Conservation (phyloP, 2,888 invertebrate species). For the Drosophila pseudotalamancana region DNA sequence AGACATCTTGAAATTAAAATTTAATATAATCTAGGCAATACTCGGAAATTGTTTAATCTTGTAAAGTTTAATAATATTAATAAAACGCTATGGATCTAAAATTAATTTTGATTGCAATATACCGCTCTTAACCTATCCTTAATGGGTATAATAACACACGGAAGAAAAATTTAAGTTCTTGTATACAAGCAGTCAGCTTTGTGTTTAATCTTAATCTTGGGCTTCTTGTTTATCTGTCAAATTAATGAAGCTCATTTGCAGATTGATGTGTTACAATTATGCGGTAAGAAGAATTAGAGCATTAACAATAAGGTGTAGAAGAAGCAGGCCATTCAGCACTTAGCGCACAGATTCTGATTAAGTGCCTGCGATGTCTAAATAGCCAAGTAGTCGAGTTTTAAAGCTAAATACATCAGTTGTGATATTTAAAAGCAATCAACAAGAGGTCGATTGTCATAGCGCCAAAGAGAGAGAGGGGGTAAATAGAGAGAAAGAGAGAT, state of each 20-base stretch:
- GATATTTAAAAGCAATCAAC: slow-evolving; percentile 59
- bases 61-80: too few relatives aligned
- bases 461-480: background rate
- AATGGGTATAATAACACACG: background rate
- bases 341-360: slow-evolving; percentile 79
- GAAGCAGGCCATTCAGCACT: slow-evolving; percentile 58
- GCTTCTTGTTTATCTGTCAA: slow-evolving; percentile 40
- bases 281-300: slow-evolving; percentile 40
- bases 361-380: slow-evolving; percentile 41
- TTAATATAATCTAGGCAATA: too few relatives aligned
- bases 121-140: background rate
- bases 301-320: slow-evolving; percentile 24
- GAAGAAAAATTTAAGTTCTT: slow-evolving; percentile 1
- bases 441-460: background rate
- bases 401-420: slow-evolving; percentile 27
- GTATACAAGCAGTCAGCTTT: slow-evolving; percentile 33
- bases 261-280: slow-evolving; percentile 79
- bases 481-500: background rate
- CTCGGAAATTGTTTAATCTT: too few relatives aligned
- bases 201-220: slow-evolving; percentile 36
- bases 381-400: slow-evolving; percentile 31
- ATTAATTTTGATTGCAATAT: background rate
- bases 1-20: too few relatives aligned
- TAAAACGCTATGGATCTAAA: too few relatives aligned
- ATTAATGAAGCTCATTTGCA: slow-evolving; percentile 76